Percentiles rank a stretch among this genome's conserved stretches.
These are phyloP conservation scores for Lophius americanus DNA, from an alignment of 2,797 vertebrate genomes.

Conservation along the genomic window DNA sequence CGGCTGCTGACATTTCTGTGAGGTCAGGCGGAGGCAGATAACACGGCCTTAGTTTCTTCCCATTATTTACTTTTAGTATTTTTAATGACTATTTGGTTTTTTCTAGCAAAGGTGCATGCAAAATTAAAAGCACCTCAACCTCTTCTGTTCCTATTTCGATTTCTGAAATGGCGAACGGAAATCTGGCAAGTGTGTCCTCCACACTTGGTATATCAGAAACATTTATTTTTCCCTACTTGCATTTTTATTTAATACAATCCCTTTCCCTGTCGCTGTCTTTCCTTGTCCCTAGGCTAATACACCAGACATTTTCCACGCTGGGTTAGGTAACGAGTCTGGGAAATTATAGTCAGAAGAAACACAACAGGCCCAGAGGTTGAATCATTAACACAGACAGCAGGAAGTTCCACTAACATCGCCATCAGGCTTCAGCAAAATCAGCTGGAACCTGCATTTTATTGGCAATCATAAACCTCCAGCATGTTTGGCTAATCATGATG, in stretches of 20 bases:
- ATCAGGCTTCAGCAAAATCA: conserved; percentile 18
- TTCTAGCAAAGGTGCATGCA: background rate
- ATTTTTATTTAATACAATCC: background rate
- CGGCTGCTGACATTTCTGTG: conserved; percentile 37
- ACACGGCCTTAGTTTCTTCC: background rate
- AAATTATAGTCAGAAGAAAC: conserved; percentile 45
- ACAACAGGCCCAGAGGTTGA: conserved; percentile 54
- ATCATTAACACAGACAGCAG: conserved; percentile 67
- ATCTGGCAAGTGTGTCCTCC: background rate
- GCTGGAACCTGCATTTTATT: conserved; percentile 17
- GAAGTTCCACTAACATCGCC: conserved; percentile 37
- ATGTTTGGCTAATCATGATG: background rate
- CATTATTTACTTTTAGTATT: background rate
- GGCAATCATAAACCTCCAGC: background rate
- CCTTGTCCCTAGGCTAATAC: conserved; percentile 13
- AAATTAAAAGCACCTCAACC: conserved; percentile 1
- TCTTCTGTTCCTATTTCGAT: background rate
- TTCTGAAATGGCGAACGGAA: background rate
- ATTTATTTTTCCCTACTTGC: background rate
- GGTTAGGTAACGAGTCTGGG: conserved; percentile 46
- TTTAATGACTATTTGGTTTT: background rate
- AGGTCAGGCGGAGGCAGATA: conserved; percentile 10
- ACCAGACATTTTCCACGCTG: conserved; percentile 41
- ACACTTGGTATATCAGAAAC: background rate
- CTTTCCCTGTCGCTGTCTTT: background rate